These are phyloP conservation scores for Drosophila sp. DNA, from an alignment of 1,140 invertebrate species.

Conservation along the genomic window DNA sequence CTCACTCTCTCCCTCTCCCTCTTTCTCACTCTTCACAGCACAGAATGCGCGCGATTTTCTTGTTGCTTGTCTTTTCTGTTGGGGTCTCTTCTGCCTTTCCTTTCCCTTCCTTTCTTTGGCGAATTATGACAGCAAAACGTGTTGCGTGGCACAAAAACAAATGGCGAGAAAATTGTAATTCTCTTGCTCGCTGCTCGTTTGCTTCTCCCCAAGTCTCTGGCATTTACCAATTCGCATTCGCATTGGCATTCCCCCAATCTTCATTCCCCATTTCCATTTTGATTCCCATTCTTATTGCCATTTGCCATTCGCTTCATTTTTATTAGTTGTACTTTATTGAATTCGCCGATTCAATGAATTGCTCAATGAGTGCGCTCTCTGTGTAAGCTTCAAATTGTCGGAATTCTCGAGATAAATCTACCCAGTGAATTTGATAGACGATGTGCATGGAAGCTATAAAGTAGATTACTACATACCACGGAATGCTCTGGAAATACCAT, in stretches of 20 bases:
- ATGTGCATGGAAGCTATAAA: neutral
- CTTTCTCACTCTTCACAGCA: neutral
- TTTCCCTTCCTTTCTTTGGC: constrained; percentile 2
- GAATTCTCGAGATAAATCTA: constrained; percentile 23
- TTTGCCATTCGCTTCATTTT: constrained; percentile 65
- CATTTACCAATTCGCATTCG: constrained; percentile 20
- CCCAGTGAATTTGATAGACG: constrained; percentile 9
- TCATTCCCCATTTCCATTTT: neutral
- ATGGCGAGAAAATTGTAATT: constrained; percentile 79
- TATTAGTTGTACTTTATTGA: constrained; percentile 83
- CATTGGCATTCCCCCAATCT: no score
- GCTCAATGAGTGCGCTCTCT: constrained; percentile 65
- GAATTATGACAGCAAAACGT: constrained; percentile 66
- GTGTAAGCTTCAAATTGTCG: constrained; percentile 21
- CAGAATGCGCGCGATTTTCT: constrained; percentile 65
- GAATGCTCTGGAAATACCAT: neutral
- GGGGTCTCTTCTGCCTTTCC: constrained; percentile 4
- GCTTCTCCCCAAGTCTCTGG: constrained; percentile 6
- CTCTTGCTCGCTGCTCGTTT: constrained; percentile 49
- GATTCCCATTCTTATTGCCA: constrained; percentile 38
- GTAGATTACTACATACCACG: neutral
- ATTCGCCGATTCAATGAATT: constrained; percentile 80
- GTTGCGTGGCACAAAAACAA: constrained; percentile 58
- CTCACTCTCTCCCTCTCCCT: neutral
- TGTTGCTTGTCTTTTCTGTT: constrained; percentile 16